Evolutionary conservation across 2,797 vertebrate genomes (phyloP), one percentile per base, ranked within the genome.

Genomic region (Sebastes hopkinsi): DNA sequence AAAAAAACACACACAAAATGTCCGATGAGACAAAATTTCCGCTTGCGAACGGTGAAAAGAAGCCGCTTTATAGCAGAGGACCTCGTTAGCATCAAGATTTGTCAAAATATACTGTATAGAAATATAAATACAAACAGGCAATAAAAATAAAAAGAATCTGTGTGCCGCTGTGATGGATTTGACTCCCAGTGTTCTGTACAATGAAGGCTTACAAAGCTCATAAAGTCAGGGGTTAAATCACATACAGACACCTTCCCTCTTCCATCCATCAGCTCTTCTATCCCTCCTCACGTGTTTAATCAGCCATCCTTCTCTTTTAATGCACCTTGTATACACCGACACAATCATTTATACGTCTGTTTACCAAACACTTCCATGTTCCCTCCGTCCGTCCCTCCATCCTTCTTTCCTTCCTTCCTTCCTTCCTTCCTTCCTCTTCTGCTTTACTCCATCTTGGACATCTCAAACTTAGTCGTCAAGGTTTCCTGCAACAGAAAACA

Each of bases 381-480:
- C 68, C 59, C 52, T 70, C 71, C 36, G 1, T 34, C 32, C 32
- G 2, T 20, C 29, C 59, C 0, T 20, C 27, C 58, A 0, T 18
- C 12, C 23, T 1, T 2, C 20, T 12, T 1, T 61, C 8, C 8
- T 1, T 58, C 59, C 22, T 27, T 38, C 16, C 16, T 1, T 61
- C 10, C 9, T 1, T 58, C 59, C 22, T 30, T 38, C 12, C 36
- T 38, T 38, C 36, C 12, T 38, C 60, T 18, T n/a, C 50, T 1
- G 1, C 3, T 56, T 94, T 73, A 97, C 80, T 97, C 96, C 96
- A 97, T 97, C 93, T 97, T 97, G 65, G 96, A 97, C 95, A 97
- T 97, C 93, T 97, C 96, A 65, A 96, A 96, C 79, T 95, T 95
- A 0, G 96, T 97, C 0, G 95, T 95, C 92, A 95, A 91, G 23